Conservation (phyloP, 2,113 vertebrate genomes). For the Struthio camelus region DNA sequence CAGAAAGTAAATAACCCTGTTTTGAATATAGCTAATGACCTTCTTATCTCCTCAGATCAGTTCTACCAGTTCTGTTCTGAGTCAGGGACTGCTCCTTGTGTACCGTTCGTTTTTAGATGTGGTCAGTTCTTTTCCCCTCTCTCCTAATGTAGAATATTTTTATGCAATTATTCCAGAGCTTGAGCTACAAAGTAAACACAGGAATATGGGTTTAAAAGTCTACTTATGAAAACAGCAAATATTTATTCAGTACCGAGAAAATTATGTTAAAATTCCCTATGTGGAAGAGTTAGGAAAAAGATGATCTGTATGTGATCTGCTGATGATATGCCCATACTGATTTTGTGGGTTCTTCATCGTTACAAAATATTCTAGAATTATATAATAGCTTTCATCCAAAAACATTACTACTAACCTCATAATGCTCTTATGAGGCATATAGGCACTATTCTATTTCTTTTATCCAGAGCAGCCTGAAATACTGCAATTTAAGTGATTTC, state of each 20-base stretch:
- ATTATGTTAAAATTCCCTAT: fast-evolving
- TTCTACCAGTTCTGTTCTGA: not conserved
- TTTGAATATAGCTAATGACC: not conserved
- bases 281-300: not conserved
- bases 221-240: not conserved
- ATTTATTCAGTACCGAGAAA: not conserved
- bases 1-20: not conserved
- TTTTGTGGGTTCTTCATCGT: not conserved
- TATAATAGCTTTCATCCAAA: not conserved
- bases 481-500: not conserved
- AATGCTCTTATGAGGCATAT: not conserved
- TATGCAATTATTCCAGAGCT: not conserved
- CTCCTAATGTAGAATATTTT: not conserved
- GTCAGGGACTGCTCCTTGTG: not conserved
- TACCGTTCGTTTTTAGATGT: not conserved
- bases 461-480: not conserved
- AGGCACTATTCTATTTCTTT: not conserved
- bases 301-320: fast-evolving
- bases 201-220: not conserved
- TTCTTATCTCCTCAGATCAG: not conserved
- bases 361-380: not conserved
- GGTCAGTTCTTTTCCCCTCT: not conserved
- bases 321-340: not conserved
- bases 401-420: not conserved
- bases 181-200: not conserved